Evolutionary conservation across 2,888 invertebrate species (phyloP).

Genomic region (Lamellibrachia satsuma): DNA sequence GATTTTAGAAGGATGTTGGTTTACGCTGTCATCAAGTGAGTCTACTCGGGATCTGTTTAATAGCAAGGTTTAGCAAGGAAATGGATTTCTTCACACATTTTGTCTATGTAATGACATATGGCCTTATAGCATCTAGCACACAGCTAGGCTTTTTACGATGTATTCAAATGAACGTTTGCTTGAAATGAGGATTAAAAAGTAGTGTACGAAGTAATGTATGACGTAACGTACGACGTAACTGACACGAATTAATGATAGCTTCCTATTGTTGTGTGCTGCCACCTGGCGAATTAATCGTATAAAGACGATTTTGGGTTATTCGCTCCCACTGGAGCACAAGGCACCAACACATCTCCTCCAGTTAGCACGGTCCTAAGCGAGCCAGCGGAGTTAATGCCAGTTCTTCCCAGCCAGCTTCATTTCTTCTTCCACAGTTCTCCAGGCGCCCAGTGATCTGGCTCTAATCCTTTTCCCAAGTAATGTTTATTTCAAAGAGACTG

Average conservation of each 20-base stretch:
- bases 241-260: neutral
- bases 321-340: neutral
- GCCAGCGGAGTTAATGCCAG: no score
- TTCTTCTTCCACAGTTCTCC: no score
- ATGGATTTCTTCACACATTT: neutral
- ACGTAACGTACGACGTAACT: neutral
- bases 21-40: neutral
- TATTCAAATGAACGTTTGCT: no score
- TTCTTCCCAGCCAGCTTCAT: no score
- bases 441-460: no score
- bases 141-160: no score
- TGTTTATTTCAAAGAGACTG: no score
- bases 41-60: neutral
- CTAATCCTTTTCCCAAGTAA: no score
- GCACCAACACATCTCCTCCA: no score
- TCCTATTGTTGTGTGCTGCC: conserved; percentile 10
- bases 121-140: neutral
- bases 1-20: neutral
- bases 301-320: neutral
- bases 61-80: neutral
- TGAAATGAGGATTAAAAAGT: neutral
- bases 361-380: no score
- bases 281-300: neutral
- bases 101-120: neutral
- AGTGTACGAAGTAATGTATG: neutral